Evolutionary conservation across 2,113 vertebrate genomes (phyloP), one percentile per base, ranked within the genome.

Genomic region (Takifugu bimaculatus): DNA sequence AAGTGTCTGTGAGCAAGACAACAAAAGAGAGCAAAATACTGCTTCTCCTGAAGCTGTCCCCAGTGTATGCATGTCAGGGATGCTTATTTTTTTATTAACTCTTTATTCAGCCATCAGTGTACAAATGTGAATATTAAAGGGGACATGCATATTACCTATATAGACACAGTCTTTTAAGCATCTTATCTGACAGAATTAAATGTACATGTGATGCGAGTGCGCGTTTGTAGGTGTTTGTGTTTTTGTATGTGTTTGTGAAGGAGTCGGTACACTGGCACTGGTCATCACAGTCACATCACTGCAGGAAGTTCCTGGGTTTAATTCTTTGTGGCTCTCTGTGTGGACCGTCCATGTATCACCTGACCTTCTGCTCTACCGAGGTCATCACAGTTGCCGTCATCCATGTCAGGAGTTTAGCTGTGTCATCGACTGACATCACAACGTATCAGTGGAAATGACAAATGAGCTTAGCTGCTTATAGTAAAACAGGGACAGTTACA

Each of bases 401-500:
- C 43, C 20, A 25, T 39, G 44, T 54, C 35, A 28, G 28, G 9
- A 20, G 44, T n/a, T 55, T 42, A 39, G 45, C 10, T 13, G 26
- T 66, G 48, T 15, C 12, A 29, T 56, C 26, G 1, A 26, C 50
- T 59, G 50, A 59, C 52, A 10, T 54, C 39, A 45, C 39, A 29
- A 27, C 14, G 1, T 7, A 44, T 50, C 49, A 14, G 2, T 43
- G 54, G 5, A 49, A n/a, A 10, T 39, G 35, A 39, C 35, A 45
- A 45, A 3, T 45, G 13, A 45, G 44, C 44, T 14, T 14, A 15
- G 44, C 44, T 45, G 44, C 44, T 45, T 11, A 59, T 47, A 4
- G 14, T 32, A 26, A n/a, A 48, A 57, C 13, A 5, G 1, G 44
- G 25, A 2, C 56, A 39, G 35, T 39, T 39, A 39, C 35, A 39